Evolutionary conservation across 1,140 invertebrate genomes (phyloP).

Genomic region (Drosophila malerkotliana): DNA sequence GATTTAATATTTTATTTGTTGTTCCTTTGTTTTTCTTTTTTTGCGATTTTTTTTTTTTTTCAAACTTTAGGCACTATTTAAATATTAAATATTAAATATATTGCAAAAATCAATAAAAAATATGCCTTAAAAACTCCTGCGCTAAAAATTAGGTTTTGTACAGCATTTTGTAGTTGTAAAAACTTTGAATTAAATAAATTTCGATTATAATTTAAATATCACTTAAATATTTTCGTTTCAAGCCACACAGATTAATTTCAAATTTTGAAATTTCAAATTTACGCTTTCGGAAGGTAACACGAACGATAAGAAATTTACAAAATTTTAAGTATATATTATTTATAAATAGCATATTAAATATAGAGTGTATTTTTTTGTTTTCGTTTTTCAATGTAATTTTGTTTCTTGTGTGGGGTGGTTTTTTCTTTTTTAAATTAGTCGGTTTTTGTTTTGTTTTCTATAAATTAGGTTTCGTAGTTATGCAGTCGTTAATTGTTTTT

Average conservation of each 20-base stretch:
- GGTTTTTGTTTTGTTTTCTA: conserved; percentile 35
- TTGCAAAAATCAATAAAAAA: conserved; percentile 72
- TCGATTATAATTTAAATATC: conserved; percentile 65
- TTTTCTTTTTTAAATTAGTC: conserved; percentile 47
- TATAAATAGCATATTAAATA: conserved; percentile 55
- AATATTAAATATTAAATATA: conserved; percentile 66
- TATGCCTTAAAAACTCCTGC: conserved; percentile 66
- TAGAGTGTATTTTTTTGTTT: conserved; percentile 35
- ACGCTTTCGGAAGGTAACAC: conserved; percentile 66
- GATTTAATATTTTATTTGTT: conserved; percentile 52
- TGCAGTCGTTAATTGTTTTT: conserved; percentile 63
- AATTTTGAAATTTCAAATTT: conserved; percentile 22
- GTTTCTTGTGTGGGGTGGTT: conserved; percentile 16
- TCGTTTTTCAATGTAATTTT: conserved; percentile 28
- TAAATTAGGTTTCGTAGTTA: conserved; percentile 59
- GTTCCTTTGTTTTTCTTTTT: conserved; percentile 28
- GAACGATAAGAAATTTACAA: conserved; percentile 61
- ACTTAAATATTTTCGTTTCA: conserved; percentile 73
- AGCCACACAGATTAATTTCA: conserved; percentile 58
- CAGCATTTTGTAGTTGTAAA: conserved; percentile 51
- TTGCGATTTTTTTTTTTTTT: conserved; percentile 44
- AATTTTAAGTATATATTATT: conserved; percentile 59
- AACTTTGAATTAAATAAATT: conserved; percentile 52
- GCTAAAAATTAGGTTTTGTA: conserved; percentile 72
- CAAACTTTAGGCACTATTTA: conserved; percentile 72